phyloP scores from a whole-genome alignment of 2,888 invertebrate genomes.

The Tachina lurida region DNA sequence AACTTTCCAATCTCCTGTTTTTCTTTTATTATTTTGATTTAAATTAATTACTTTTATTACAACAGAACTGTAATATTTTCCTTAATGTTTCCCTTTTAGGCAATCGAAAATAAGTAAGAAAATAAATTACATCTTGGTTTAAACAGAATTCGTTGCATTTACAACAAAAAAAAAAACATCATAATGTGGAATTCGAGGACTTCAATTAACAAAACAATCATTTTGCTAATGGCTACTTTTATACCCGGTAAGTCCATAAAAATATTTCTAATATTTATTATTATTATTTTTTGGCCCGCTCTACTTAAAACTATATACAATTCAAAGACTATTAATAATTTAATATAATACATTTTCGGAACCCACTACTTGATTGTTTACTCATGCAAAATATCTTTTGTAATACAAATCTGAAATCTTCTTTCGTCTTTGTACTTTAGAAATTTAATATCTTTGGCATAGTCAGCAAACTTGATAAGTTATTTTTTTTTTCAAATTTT shows the following conservation, averaged over 20 bases:
- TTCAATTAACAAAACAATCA: not conserved
- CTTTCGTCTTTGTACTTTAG: too few relatives aligned
- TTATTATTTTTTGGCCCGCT: too few relatives aligned
- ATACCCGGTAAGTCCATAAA: conserved; percentile 57
- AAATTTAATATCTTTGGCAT: too few relatives aligned
- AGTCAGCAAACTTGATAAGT: too few relatives aligned
- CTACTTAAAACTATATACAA: too few relatives aligned
- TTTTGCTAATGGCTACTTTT: not conserved
- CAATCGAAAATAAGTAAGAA: not conserved
- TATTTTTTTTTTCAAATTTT: too few relatives aligned
- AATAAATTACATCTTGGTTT: conserved; percentile 4
- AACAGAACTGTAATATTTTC: not conserved
- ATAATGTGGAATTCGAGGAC: conserved; percentile 54
- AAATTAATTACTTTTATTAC: conserved; percentile 10
- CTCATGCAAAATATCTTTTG: too few relatives aligned
- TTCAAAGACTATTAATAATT: too few relatives aligned
- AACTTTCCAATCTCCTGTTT: not conserved
- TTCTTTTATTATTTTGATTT: conserved; percentile 7
- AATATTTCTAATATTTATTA: not conserved
- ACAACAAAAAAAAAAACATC: not conserved
- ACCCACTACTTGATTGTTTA: too few relatives aligned
- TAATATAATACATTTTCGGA: too few relatives aligned
- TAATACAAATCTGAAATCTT: too few relatives aligned
- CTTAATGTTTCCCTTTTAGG: conserved; percentile 29
- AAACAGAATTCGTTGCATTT: not conserved